Evolutionary conservation across 2,888 invertebrate species (phyloP).

Genomic region (Standfussiana lucernea): DNA sequence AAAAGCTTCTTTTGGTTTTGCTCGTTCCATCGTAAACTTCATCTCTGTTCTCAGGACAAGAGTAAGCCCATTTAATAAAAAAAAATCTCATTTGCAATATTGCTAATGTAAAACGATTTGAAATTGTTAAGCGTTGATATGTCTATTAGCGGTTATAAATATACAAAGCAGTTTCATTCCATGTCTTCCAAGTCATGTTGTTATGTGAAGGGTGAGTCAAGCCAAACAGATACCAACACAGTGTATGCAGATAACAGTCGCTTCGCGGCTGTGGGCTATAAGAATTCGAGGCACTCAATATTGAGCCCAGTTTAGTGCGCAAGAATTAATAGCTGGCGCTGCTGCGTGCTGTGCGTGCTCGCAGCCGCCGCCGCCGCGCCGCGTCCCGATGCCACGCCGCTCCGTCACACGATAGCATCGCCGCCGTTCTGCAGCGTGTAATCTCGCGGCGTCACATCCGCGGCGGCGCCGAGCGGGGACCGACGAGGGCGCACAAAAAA

Average conservation of each 20-base stretch:
- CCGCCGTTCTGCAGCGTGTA: background rate
- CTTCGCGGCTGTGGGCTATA: slow-evolving; percentile 15
- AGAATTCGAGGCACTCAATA: slow-evolving; percentile 41
- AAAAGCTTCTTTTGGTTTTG: too few relatives aligned
- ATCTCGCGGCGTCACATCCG: slow-evolving; percentile 20
- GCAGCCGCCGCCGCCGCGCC: too few relatives aligned
- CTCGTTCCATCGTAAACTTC: too few relatives aligned
- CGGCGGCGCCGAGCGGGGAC: background rate
- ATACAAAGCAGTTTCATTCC: background rate
- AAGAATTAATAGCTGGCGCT: too few relatives aligned
- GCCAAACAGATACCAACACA: slow-evolving; percentile 16
- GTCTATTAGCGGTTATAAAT: too few relatives aligned
- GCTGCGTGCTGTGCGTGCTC: too few relatives aligned
- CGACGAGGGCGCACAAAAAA: slow-evolving; percentile 15
- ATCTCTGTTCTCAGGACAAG: too few relatives aligned
- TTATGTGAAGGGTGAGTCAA: slow-evolving; percentile 11
- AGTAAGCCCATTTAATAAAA: too few relatives aligned
- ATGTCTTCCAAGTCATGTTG: background rate
- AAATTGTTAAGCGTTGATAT: too few relatives aligned
- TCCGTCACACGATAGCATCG: slow-evolving; percentile 3
- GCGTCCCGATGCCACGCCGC: slow-evolving; percentile 2
- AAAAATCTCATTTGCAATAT: too few relatives aligned
- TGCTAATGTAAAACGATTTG: too few relatives aligned
- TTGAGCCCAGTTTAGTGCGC: background rate
- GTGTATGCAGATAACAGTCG: slow-evolving; percentile 21